These are phyloP conservation scores for Bothrops jararaca DNA, from an alignment of 2,113 vertebrate genomes.

Conservation along the genomic window DNA sequence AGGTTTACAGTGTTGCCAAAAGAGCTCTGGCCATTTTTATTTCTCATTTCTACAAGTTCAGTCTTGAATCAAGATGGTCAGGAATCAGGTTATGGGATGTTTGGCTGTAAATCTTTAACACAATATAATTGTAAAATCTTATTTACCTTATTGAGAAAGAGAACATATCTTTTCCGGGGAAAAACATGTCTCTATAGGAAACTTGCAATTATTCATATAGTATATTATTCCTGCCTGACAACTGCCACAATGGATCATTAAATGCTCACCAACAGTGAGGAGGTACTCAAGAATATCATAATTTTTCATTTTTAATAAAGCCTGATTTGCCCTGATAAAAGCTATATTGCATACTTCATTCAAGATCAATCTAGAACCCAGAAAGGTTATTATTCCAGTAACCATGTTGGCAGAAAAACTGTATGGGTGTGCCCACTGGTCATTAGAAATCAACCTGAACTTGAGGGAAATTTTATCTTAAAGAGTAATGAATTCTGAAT, in stretches of 20 bases:
- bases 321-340: background rate
- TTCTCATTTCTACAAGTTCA: background rate
- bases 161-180: background rate
- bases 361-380: background rate
- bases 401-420: background rate
- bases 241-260: background rate
- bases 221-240: background rate
- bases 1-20: background rate
- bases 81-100: background rate
- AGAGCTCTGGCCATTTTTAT: background rate
- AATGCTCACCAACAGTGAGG: background rate
- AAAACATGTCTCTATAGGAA: background rate
- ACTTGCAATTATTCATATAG: background rate
- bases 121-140: background rate
- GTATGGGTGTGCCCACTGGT: background rate
- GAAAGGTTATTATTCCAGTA: background rate
- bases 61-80: background rate
- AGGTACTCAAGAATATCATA: background rate
- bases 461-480: background rate
- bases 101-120: background rate
- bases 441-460: background rate
- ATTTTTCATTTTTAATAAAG: conserved; percentile 11
- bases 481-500: background rate
- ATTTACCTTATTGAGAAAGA: background rate
- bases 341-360: background rate